Conservation (phyloP, 2,113 vertebrate species). For the Halcyon senegalensis region DNA sequence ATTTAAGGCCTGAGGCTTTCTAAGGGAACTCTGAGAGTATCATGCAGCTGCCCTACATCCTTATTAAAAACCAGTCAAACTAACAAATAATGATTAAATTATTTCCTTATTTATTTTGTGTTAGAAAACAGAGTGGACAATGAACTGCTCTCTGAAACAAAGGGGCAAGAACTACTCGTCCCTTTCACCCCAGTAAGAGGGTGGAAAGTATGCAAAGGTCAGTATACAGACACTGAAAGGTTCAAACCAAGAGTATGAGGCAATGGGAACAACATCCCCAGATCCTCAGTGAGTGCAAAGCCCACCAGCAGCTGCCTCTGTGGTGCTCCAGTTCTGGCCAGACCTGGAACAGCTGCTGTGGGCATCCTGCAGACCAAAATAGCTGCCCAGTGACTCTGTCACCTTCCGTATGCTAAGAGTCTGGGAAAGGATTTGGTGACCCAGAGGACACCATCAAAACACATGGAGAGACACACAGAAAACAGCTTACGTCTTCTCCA, state of each 20-base stretch:
- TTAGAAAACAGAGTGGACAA: constrained; percentile 57
- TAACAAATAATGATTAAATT: constrained; percentile 57
- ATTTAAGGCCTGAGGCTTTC: constrained; percentile 18
- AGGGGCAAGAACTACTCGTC: neutral
- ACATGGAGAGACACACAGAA: neutral
- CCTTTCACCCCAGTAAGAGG: constrained; percentile 38
- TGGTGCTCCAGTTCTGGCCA: neutral
- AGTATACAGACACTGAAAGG: constrained; percentile 6
- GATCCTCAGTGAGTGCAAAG: neutral
- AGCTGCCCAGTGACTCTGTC: neutral
- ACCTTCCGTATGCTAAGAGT: neutral
- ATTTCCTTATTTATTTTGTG: constrained; percentile 64
- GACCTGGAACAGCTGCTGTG: neutral
- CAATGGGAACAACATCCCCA: constrained; percentile 6
- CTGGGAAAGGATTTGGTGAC: neutral
- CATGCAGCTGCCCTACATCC: neutral
- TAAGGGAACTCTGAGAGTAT: constrained; percentile 18
- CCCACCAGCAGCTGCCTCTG: neutral
- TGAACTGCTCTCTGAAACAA: constrained; percentile 60
- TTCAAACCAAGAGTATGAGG: constrained; percentile 24
- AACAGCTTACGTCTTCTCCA: neutral
- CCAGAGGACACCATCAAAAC: neutral
- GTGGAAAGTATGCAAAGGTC: constrained; percentile 37
- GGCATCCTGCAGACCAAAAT: neutral
- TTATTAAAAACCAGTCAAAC: constrained; percentile 52